These are phyloP conservation scores for Conopomorpha cramerella DNA, from an alignment of 1,140 invertebrate genomes.

Conservation along the genomic window DNA sequence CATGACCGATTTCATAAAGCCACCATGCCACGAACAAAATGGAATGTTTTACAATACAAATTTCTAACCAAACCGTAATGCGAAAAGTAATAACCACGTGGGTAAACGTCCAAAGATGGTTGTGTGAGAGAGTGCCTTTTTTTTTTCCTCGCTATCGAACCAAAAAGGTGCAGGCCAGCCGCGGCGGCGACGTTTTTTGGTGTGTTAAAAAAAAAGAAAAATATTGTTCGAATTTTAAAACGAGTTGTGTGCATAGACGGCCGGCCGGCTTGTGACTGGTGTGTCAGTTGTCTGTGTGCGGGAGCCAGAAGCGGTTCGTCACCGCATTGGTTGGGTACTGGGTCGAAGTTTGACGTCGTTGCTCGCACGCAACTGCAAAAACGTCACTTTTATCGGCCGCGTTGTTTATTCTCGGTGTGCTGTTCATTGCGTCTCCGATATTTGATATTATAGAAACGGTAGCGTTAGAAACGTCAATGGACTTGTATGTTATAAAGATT, in stretches of 20 bases:
- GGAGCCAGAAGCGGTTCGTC: neutral
- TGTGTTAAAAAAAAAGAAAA: too few relatives aligned
- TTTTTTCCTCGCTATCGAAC: too few relatives aligned
- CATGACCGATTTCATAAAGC: slow-evolving; percentile 17
- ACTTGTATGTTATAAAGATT: too few relatives aligned
- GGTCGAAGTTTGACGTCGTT: neutral
- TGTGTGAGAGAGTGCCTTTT: neutral
- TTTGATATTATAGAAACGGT: neutral
- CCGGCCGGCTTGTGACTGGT: neutral
- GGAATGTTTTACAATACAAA: slow-evolving; percentile 1
- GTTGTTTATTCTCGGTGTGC: neutral
- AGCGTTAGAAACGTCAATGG: too few relatives aligned
- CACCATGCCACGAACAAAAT: too few relatives aligned
- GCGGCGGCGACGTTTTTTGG: too few relatives aligned
- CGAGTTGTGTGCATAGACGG: neutral
- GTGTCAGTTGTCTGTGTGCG: neutral
- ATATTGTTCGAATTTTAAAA: neutral
- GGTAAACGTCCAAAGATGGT: neutral
- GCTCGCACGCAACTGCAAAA: neutral
- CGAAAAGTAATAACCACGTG: neutral
- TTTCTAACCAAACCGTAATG: neutral
- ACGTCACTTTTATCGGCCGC: neutral
- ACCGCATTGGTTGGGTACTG: neutral
- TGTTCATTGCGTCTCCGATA: neutral
- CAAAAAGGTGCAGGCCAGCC: too few relatives aligned